Base-by-base conservation (phyloP, 1,140 invertebrate species). In the Danaus melanippus region DNA sequence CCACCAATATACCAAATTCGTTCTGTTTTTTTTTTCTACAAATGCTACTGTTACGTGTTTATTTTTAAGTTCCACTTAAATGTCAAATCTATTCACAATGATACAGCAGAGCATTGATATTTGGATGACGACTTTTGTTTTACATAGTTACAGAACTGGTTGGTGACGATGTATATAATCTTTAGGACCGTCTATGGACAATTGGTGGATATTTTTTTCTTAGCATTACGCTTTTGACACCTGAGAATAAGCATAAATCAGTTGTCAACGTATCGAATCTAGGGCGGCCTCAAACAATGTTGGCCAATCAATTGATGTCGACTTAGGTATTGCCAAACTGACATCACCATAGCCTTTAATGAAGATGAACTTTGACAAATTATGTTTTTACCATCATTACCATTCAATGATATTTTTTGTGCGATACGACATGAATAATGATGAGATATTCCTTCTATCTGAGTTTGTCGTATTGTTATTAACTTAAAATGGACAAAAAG, bases 171-270 rank as follows among this genome's bases (percentile, higher is more conserved):
- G 64, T 69, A 65, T 75, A 65, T 66, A 64, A 60, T 69, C 57
- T 66, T 66, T 68, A 32, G 64, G 66, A 72, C 62, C 69, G 66
- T 71, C 64, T 71, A 62, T 67, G 58, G 77, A 62, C 76, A 71
- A 74, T 74, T 75, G 79, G 63, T 69, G 66, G 56, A 69, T 32
- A 32, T 48, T 72, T 77, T 77, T 76, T 82, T 73, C 50, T 66
- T 50, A 50, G 61, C 63, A 67, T 62, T 64, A 50, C 49, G 62
- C 60, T 76, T 71, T 78, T 84, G 79, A 82, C 80, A 84, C 77
- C 76, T 78, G 74, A 77, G 76, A 53, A 62, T 46, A 56, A 60
- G 59, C 59, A 86, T 86, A 82, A 82, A 86, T 86, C 82, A 79
- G 74, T 77, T 85, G 82, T 85, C 80, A 79, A 73, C 67, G 69